These are phyloP conservation scores for Machimus rusticus DNA, from an alignment of 2,888 invertebrate species.

Conservation along the genomic window DNA sequence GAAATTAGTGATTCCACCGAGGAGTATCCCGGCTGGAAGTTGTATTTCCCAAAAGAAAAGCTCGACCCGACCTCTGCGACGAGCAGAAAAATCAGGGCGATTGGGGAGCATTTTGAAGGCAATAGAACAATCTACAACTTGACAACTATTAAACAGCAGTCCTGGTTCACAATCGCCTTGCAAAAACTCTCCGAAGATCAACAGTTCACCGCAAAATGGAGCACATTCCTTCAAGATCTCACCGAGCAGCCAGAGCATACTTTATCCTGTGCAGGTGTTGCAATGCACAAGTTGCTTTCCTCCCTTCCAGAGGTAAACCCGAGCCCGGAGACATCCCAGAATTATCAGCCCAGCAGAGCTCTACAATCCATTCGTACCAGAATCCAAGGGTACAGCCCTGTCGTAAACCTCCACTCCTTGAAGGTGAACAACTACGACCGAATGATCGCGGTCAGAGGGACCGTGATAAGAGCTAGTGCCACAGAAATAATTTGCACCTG, in stretches of 20 bases:
- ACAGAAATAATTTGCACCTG: constrained; percentile 76
- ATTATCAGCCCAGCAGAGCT: not conserved
- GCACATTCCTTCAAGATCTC: constrained; percentile 71
- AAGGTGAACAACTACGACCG: constrained; percentile 78
- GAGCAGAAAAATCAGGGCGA: constrained; percentile 64
- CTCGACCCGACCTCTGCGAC: constrained; percentile 64
- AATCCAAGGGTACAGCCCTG: constrained; percentile 68
- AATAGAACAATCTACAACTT: constrained; percentile 53
- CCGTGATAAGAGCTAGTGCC: constrained; percentile 81
- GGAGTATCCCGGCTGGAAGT: constrained; percentile 75
- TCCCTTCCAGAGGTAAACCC: not conserved
- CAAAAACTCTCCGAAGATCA: constrained; percentile 67
- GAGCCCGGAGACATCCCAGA: not conserved
- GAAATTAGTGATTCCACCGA: constrained; percentile 53
- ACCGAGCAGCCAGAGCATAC: constrained; percentile 72
- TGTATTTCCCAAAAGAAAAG: constrained; percentile 77
- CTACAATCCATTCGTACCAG: constrained; percentile 49
- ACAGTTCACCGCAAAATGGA: constrained; percentile 69
- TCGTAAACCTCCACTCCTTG: constrained; percentile 72
- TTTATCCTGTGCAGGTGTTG: constrained; percentile 76
- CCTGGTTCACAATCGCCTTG: constrained; percentile 65
- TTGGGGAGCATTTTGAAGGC: constrained; percentile 66
- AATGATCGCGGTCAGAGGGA: constrained; percentile 82
- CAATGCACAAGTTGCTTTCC: constrained; percentile 75
- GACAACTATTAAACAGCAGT: constrained; percentile 49